phyloP scores from a whole-genome alignment of 37 sponge, comb jelly and placozoan species.

The Spongia lamella region DNA sequence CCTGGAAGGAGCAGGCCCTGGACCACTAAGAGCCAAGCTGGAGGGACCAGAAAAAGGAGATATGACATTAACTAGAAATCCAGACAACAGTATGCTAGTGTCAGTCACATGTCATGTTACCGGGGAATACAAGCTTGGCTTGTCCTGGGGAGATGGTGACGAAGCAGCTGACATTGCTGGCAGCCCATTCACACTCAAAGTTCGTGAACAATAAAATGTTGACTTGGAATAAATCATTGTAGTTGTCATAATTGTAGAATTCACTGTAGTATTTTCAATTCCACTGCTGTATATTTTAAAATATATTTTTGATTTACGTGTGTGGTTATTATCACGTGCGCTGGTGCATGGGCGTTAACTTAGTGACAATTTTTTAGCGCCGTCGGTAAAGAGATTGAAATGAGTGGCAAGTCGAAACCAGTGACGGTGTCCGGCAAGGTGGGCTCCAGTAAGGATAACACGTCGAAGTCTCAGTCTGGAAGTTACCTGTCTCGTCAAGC shows the following conservation, averaged over 20 bases:
- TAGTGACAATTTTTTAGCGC: not conserved
- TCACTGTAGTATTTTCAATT: not conserved
- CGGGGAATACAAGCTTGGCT: conserved; percentile 71
- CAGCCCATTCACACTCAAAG: conserved; percentile 82
- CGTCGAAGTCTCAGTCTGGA: not conserved
- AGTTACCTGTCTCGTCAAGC: conserved; percentile 22
- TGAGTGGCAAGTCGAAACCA: not conserved
- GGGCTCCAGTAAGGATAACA: not conserved
- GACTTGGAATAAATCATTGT: conserved; percentile 12
- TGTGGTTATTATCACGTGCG: not conserved
- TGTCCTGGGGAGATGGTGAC: conserved; percentile 82
- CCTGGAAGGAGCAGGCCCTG: conserved; percentile 70
- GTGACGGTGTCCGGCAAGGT: not conserved
- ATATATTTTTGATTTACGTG: not conserved
- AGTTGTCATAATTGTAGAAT: not conserved
- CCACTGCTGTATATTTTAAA: not conserved
- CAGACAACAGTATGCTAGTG: conserved; percentile 64
- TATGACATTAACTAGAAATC: conserved; percentile 46
- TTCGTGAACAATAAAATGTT: conserved; percentile 5
- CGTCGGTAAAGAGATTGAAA: not conserved
- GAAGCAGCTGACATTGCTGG: conserved; percentile 55
- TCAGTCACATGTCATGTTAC: conserved; percentile 67
- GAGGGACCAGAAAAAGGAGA: conserved; percentile 79
- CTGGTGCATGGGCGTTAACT: not conserved
- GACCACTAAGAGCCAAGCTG: conserved; percentile 81